Base-by-base conservation (phyloP, 2,888 invertebrate genomes). In the Dicyrtoma fusca region DNA sequence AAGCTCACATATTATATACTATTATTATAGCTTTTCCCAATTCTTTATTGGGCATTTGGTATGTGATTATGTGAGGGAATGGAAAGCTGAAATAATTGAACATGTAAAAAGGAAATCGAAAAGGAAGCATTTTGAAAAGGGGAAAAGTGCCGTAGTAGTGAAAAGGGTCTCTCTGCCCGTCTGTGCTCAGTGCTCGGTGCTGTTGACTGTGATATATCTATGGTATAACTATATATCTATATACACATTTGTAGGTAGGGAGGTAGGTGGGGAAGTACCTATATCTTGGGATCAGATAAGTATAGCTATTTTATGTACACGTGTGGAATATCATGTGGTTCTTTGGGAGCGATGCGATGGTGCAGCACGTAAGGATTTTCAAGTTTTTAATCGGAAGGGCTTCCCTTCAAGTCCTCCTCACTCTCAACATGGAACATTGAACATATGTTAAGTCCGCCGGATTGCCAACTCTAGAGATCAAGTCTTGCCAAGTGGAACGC, bases 381-480 rank as follows among this genome's bases (percentile, higher is more conserved):
- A 34, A 34, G 61, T 61, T 61, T 59, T 63, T 65, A 44, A 65
- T 51, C 65, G 26, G 51, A 65, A 65, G 51, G 63, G 65, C 49
- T 65, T 65, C 65, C 49, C 63, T 21, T 61, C 14, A 13, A 26
- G 14, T 17, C 14, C 14, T n/a, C 49, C 17, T 49, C 49, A 49
- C 14, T 6, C 26, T 42, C 25, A 13, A 17, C 13, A 25, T 34
- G n/a, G 42, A 55, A 21, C n/a, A 53, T 26, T 55, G 55, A 68
- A 68, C 68, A 57, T 68, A 68, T 57, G 68, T 57, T 68, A 19
- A 68, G 57, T 44, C 44, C 19, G 55, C 55, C 44, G 34, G 17
- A 68, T 68, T 68, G 68, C 68, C 68, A 68, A 68, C 68, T 68
- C 19, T 55, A 68, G 34, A 57, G 68, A 44, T 57, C 19, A 45